These are phyloP conservation scores for Syrrhaptes paradoxus DNA, from an alignment of 2,113 vertebrate species.

Conservation along the genomic window DNA sequence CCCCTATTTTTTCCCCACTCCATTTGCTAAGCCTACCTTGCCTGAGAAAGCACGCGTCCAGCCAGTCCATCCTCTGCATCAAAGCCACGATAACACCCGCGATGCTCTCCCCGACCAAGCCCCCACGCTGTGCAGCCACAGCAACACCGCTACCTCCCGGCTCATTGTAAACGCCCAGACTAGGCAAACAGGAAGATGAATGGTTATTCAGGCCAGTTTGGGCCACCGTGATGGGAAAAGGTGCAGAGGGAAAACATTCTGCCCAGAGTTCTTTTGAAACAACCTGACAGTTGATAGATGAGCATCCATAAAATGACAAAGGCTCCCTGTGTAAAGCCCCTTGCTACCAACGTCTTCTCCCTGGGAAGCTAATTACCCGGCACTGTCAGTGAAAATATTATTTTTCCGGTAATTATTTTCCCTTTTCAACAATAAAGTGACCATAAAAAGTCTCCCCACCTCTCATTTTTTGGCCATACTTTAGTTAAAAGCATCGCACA, in stretches of 20 bases:
- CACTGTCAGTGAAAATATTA: slow-evolving; percentile 80
- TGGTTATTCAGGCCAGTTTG: slow-evolving; percentile 76
- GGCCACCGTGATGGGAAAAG: slow-evolving; percentile 82
- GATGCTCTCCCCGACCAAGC: neutral
- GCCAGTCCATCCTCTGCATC: neutral
- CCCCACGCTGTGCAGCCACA: slow-evolving; percentile 60
- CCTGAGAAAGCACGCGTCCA: neutral
- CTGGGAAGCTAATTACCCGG: slow-evolving; percentile 82
- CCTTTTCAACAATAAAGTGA: slow-evolving; percentile 52
- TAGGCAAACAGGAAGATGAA: slow-evolving; percentile 80
- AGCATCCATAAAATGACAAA: slow-evolving; percentile 85
- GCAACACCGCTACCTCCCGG: slow-evolving; percentile 61
- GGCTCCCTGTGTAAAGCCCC: slow-evolving; percentile 75
- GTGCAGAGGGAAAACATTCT: slow-evolving; percentile 81
- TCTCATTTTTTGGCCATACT: neutral
- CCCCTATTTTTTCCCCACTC: neutral
- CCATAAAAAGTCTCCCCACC: neutral
- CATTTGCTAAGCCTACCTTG: neutral
- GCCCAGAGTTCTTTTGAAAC: slow-evolving; percentile 79
- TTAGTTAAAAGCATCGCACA: neutral
- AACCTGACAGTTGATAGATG: slow-evolving; percentile 87
- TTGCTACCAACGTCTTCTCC: slow-evolving; percentile 73
- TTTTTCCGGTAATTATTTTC: slow-evolving; percentile 76
- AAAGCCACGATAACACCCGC: neutral
- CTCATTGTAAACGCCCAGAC: slow-evolving; percentile 74